Percentiles rank a stretch among this genome's conserved stretches.
These are phyloP conservation scores for Sebastes dallii DNA, from an alignment of 2,797 vertebrate genomes.

Conservation along the genomic window DNA sequence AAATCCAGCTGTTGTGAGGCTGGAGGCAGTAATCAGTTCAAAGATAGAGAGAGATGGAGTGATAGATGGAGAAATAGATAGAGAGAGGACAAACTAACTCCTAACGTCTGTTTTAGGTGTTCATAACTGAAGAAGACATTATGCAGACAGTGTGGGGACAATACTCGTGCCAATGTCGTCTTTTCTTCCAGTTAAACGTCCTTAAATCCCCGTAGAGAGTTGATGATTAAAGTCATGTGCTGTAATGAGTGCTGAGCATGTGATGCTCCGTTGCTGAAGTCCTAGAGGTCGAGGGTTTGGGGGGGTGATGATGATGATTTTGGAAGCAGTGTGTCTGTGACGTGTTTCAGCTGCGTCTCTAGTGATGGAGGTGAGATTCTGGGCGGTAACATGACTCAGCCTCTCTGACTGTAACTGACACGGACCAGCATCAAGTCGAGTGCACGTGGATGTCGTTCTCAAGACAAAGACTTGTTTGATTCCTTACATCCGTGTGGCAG, in stretches of 20 bases:
- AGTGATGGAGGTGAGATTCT: too few relatives aligned
- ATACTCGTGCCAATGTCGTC: neutral
- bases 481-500: neutral
- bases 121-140: neutral
- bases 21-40: neutral
- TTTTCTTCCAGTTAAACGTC: neutral
- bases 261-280: neutral
- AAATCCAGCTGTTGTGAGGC: conserved; percentile 25
- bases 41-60: neutral
- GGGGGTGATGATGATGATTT: neutral
- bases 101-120: too few relatives aligned
- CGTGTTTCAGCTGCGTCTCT: neutral
- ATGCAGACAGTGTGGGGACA: neutral
- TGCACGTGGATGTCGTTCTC: neutral
- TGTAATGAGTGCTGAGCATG: neutral
- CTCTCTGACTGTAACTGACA: too few relatives aligned
- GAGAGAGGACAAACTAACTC: too few relatives aligned
- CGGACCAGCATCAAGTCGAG: neutral
- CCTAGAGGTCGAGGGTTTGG: neutral
- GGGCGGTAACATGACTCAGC: neutral
- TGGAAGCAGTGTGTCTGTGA: neutral
- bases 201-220: neutral
- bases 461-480: conserved; percentile 16
- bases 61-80: neutral
- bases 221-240: neutral